phyloP scores from a whole-genome alignment of 2,113 vertebrate genomes.

The Catharus bicknelli region DNA sequence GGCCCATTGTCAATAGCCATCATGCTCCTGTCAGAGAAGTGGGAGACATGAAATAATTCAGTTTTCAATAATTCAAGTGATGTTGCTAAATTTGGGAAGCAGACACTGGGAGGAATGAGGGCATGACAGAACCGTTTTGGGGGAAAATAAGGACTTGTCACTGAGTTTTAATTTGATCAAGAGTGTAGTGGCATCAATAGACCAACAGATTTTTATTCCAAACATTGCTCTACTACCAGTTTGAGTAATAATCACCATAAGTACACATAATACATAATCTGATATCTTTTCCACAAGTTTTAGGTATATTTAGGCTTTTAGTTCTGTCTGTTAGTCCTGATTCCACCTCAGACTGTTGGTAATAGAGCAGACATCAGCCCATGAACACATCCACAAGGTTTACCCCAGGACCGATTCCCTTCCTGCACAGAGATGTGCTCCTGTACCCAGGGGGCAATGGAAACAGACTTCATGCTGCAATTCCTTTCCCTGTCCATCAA shows the following conservation, averaged over 20 bases:
- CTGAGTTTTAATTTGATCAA: neutral
- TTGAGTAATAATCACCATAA: neutral
- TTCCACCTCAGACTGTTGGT: neutral
- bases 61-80: constrained; percentile 16
- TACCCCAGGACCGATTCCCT: neutral
- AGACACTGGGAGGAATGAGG: neutral
- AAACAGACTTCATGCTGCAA: neutral
- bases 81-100: constrained; percentile 12
- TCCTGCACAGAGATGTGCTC: neutral
- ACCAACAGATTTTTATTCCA: neutral
- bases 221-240: neutral
- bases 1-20: constrained; percentile 15
- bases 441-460: neutral
- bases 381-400: neutral
- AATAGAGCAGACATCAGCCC: neutral
- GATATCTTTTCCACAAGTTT: neutral
- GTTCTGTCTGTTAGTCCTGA: neutral
- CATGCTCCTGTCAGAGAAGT: neutral
- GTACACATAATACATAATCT: neutral
- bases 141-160: neutral
- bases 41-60: neutral
- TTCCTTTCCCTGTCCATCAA: neutral
- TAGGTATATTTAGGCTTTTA: neutral
- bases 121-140: neutral
- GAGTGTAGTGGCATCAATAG: neutral